Evolutionary conservation across 2,888 invertebrate genomes (phyloP), one percentile per base, ranked within the genome.

Genomic region (Eubasilissa splendida): DNA sequence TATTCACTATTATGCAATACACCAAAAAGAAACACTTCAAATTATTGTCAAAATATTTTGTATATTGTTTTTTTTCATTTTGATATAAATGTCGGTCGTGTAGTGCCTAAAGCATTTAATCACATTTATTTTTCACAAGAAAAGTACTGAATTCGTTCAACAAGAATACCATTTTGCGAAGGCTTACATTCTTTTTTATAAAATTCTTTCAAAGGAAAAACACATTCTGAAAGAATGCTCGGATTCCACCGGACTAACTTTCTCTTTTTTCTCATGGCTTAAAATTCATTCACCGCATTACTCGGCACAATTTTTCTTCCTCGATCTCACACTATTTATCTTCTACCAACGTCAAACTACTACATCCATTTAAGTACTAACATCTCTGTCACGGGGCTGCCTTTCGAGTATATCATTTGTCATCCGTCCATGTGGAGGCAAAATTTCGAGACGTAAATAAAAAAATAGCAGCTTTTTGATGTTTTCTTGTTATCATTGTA

Each of bases 321-420:
- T 42, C 71, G 71, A 54, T 66, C 76, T 76, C 33, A 68, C 75
- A 80, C 80, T 76, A 80, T 77, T 71, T 63, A 77, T 80, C 80
- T 80, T 77, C 66, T 70, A 65, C 60, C 63, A 73, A 80, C 80
- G 80, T 80, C 80, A 71, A 63, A 80, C 77, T 73, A 73, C 80
- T 80, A 80, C 80, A 80, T 71, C 66, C 71, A 77, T 77, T 80
- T 80, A 77, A 77, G 80, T 77, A 77, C 80, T 80, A 77, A 80
- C 80, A 77, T 80, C 74, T 80, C 80, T 77, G 80, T 80, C 80
- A 77, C 65, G 56, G 71, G 76, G 56, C 77, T 73, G 73, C 77
- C 77, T 76, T 73, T 50, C 59, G 54, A 53, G 50, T 58, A 54
- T 63, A 80, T 56, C 80, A 77, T 80, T 80, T 80, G 80, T 80